Evolutionary conservation across 1,140 invertebrate genomes (phyloP).

Genomic region (Frieseomelitta varia): DNA sequence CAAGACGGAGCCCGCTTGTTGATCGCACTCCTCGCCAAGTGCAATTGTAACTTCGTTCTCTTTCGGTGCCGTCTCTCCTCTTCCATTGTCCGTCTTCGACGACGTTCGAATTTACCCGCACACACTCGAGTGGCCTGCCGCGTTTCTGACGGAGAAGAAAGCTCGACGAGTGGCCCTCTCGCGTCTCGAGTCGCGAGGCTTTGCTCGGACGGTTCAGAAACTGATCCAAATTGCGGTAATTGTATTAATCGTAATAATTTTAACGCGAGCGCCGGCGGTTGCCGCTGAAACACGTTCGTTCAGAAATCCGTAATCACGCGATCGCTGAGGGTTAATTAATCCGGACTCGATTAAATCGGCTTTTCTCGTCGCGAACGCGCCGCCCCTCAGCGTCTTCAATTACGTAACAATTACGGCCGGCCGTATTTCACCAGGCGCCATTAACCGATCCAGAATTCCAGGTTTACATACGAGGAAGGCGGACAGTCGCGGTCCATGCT

Average conservation of each 20-base stretch:
- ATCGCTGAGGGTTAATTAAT: conserved; percentile 22
- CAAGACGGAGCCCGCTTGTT: neutral
- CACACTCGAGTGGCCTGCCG: no score
- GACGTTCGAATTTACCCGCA: neutral
- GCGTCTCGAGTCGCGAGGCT: no score
- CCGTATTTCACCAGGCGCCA: conserved; percentile 16
- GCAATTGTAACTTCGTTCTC: neutral
- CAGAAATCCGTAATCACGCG: neutral
- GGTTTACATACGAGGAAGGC: conserved; percentile 13
- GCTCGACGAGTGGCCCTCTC: neutral
- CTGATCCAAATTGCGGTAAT: neutral
- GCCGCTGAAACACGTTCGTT: neutral
- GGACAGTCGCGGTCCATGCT: neutral
- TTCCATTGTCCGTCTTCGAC: neutral
- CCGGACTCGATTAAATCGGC: conserved; percentile 12
- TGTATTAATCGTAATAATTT: neutral
- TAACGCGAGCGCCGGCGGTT: neutral
- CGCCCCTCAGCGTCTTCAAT: conserved; percentile 23
- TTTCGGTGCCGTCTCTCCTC: no score
- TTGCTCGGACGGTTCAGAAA: no score
- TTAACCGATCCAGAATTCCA: conserved; percentile 28
- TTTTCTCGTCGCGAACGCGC: neutral
- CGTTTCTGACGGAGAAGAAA: neutral
- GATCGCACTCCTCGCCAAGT: neutral
- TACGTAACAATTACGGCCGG: conserved; percentile 33